These are phyloP conservation scores for Mohoua ochrocephala DNA, from an alignment of 2,113 vertebrate species.

Conservation along the genomic window DNA sequence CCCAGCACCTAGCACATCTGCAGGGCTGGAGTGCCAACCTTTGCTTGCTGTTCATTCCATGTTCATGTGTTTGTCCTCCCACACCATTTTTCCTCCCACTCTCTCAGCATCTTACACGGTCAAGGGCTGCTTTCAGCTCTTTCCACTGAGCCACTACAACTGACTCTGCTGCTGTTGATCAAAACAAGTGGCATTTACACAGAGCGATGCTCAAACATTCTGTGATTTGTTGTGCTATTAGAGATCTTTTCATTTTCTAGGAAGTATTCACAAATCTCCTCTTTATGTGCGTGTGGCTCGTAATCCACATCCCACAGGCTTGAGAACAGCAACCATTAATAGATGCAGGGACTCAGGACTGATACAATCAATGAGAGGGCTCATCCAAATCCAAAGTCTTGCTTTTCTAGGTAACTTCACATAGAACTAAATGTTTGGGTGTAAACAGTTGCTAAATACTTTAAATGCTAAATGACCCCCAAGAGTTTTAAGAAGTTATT, in stretches of 20 bases:
- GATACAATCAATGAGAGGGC: no score
- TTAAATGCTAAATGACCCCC: neutral
- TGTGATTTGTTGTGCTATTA: neutral
- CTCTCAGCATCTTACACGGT: neutral
- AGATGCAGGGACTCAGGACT: neutral
- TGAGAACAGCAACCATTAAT: neutral
- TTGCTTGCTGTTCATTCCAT: neutral
- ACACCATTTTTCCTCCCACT: neutral
- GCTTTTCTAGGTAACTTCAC: neutral
- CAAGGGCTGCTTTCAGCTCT: neutral
- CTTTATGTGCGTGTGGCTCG: neutral
- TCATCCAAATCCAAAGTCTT: neutral
- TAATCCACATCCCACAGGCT: neutral
- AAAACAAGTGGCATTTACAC: neutral
- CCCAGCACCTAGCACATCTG: neutral
- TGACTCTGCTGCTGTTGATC: neutral
- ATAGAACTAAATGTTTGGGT: neutral
- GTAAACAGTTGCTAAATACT: neutral
- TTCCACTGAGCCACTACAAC: neutral
- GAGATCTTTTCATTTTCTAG: neutral
- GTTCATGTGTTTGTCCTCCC: neutral
- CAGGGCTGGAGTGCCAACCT: neutral
- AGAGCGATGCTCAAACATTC: neutral
- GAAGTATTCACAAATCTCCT: neutral
- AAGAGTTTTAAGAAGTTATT: neutral